Conservation (phyloP, 2,888 invertebrate species). For the Caenorhabditis zanzibari region DNA sequence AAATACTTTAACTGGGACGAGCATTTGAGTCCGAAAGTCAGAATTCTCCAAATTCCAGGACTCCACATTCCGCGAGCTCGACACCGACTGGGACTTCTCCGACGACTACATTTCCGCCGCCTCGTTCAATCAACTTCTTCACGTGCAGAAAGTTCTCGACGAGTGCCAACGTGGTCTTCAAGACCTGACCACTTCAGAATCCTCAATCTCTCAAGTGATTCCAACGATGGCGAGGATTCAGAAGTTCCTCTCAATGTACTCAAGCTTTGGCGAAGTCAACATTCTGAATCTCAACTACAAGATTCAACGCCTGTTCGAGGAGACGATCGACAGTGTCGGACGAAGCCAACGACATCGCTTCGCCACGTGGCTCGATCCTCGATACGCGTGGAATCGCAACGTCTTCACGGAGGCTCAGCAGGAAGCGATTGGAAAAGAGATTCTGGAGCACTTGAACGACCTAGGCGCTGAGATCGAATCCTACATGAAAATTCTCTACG, state of each 20-base stretch:
- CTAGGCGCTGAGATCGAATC: background rate
- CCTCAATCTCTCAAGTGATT: background rate
- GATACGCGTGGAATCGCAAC: background rate
- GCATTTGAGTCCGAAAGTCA: too few species aligned
- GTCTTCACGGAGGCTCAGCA: background rate
- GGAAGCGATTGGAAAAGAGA: background rate
- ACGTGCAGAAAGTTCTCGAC: background rate
- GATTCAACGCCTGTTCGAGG: background rate
- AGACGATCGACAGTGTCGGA: background rate
- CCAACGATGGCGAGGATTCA: background rate
- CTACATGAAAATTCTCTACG: background rate
- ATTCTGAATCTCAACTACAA: background rate
- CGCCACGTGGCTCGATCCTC: background rate
- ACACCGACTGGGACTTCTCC: background rate
- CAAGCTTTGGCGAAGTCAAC: background rate
- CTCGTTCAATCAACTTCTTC: background rate
- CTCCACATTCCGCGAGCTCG: background rate
- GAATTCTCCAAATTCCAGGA: background rate
- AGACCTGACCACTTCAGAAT: background rate
- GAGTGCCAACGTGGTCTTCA: background rate
- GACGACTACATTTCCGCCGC: background rate
- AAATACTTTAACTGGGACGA: too few species aligned
- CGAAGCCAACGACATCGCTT: too few species aligned
- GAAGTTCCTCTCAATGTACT: background rate
- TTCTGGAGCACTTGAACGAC: background rate